A percentile compares a stretch with the other conserved stretches of the same genome.
These are phyloP conservation scores for Campylomormyrus tamandua DNA, from an alignment of 2,113 vertebrate genomes.

Conservation along the genomic window DNA sequence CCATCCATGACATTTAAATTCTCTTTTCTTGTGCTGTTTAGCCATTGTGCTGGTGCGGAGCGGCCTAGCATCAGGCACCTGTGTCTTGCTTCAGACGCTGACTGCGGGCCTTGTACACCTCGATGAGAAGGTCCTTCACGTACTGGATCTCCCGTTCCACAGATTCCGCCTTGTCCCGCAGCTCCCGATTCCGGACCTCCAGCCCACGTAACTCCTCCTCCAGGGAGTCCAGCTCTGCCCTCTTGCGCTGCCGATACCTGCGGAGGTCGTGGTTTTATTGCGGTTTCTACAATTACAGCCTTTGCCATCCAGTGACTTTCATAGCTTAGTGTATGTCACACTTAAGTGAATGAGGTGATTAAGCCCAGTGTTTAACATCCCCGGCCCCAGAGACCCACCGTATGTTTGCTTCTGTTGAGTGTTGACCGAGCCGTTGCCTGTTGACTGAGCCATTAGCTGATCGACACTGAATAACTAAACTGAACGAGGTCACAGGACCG, in stretches of 20 bases:
- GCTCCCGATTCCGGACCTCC: constrained; percentile 79
- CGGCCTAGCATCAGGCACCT: constrained; percentile 53
- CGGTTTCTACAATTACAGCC: not conserved
- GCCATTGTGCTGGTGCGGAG: constrained; percentile 38
- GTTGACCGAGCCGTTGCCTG: not conserved
- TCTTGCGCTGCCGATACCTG: constrained; percentile 83
- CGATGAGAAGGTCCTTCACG: constrained; percentile 85
- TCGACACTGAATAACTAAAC: not conserved
- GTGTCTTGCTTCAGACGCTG: constrained; percentile 73
- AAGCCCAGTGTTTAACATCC: not conserved
- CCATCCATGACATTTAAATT: constrained; percentile 41
- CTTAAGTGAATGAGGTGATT: not conserved
- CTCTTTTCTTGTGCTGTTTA: constrained; percentile 29
- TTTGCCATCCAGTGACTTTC: not conserved
- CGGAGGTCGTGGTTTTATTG: constrained; percentile 1
- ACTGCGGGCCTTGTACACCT: constrained; percentile 88
- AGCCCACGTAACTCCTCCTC: constrained; percentile 82
- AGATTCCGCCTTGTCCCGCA: constrained; percentile 81
- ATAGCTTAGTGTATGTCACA: not conserved
- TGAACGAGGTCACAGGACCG: not conserved
- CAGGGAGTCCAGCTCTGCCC: constrained; percentile 80
- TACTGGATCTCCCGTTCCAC: constrained; percentile 89
- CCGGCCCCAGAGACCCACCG: not conserved
- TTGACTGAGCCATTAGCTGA: not conserved
- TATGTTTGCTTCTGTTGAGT: not conserved